phyloP scores from a whole-genome alignment of 2,888 invertebrate genomes.

The Netelia melanura region DNA sequence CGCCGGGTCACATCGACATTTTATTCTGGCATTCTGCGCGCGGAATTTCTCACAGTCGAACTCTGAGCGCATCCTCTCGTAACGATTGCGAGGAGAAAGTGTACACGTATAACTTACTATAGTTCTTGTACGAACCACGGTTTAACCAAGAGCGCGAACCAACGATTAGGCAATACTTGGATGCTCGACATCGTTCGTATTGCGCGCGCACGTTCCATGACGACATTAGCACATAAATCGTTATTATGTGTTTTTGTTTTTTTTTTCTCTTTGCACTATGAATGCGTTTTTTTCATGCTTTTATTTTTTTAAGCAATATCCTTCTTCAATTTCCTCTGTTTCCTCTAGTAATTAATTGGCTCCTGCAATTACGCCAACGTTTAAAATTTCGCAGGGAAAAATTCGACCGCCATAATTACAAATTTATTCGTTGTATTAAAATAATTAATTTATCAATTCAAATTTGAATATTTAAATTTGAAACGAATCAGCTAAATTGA shows the following conservation, averaged over 20 bases:
- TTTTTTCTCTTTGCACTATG: no score
- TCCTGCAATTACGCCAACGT: background rate
- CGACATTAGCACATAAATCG: slow-evolving; percentile 38
- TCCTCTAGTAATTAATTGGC: background rate
- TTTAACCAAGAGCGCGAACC: slow-evolving; percentile 42
- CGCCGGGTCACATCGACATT: slow-evolving; percentile 57
- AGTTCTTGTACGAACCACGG: slow-evolving; percentile 38
- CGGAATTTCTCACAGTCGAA: slow-evolving; percentile 45
- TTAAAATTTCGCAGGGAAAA: background rate
- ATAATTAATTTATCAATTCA: no score
- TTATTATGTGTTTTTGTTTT: background rate
- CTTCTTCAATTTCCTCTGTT: background rate
- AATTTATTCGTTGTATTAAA: no score
- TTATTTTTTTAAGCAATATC: slow-evolving; percentile 21
- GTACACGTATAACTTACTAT: slow-evolving; percentile 40
- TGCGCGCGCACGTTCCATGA: slow-evolving; percentile 1
- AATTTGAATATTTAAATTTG: no score
- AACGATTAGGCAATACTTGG: slow-evolving; percentile 60
- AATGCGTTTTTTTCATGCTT: background rate
- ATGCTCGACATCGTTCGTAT: slow-evolving; percentile 44
- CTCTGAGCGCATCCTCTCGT: slow-evolving; percentile 51
- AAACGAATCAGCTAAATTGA: no score
- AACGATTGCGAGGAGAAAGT: slow-evolving; percentile 56
- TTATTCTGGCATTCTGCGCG: slow-evolving; percentile 63
- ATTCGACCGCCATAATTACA: background rate